These are phyloP conservation scores for Aphelenchoides avenae DNA, from an alignment of 1,140 invertebrate genomes.

Conservation along the genomic window DNA sequence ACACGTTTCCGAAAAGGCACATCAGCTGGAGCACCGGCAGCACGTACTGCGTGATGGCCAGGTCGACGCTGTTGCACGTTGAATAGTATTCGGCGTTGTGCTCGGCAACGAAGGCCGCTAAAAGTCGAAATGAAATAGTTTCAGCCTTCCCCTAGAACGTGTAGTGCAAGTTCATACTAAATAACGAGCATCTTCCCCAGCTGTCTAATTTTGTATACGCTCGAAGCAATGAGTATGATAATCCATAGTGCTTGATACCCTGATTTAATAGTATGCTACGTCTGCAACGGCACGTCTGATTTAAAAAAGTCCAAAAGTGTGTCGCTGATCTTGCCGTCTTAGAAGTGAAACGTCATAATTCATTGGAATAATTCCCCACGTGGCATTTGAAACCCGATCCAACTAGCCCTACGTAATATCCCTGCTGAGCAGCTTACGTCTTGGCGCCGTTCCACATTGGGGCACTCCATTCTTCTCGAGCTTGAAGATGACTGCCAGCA, in stretches of 20 bases:
- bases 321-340: not conserved
- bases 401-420: not conserved
- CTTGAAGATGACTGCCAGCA: constrained; percentile 30
- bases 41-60: constrained; percentile 30
- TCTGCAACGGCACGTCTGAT: not conserved
- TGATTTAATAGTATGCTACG: no score
- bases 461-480: constrained; percentile 13
- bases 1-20: constrained; percentile 52
- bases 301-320: not conserved
- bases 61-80: constrained; percentile 31
- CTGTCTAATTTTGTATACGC: no score
- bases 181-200: constrained; percentile 3
- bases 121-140: constrained; percentile 25
- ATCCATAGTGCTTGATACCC: no score
- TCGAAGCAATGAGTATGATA: no score
- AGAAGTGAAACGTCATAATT: constrained; percentile 4
- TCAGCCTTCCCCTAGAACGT: not conserved
- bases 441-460: constrained; percentile 15
- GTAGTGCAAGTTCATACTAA: constrained; percentile 9
- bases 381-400: not conserved
- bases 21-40: constrained; percentile 47
- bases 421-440: constrained; percentile 12
- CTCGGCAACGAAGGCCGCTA: constrained; percentile 20
- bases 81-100: constrained; percentile 38
- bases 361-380: constrained; percentile 4